Evolutionary conservation across 2,113 vertebrate genomes (phyloP), one percentile per base, ranked within the genome.

Genomic region (Micromys minutus): DNA sequence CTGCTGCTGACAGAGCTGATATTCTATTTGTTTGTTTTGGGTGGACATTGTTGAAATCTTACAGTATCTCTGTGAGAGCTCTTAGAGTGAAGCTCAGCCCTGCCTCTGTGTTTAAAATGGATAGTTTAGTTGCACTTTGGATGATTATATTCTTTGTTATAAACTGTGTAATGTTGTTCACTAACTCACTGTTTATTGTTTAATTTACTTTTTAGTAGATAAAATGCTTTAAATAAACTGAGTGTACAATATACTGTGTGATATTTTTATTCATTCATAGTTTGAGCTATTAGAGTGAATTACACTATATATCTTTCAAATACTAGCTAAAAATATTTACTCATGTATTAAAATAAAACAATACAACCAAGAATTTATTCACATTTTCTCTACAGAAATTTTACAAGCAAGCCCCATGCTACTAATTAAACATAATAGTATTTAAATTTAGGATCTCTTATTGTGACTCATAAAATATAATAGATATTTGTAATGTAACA

Each of bases 361-460:
- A 29, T n/a, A 7, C 13, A n/a, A n/a, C n/a, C n/a, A n/a, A n/a
- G n/a, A n/a, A 36, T 11, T 42, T 13, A 72, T 7, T 22, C 63
- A 19, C 79, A 36, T 69, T 95, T 88, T 52, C 7, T 76, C 31
- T 39, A 34, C 21, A 17, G 31, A 59, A 13, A 34, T 3, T 81
- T 75, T 72, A 31, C 31, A 74, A 42, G 13, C 31, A 36, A 65
- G 21, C 80, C 16, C 34, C 1, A 24, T 55, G 9, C 76, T 79
- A 5, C 6, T 79, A 85, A 80, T 42, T 81, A 89, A 93, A 89
- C 77, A 77, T 34, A 55, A 39, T 88, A 59, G 47, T 91, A 89
- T 2, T 75, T 21, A 16, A 59, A 87, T 57, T 34, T 79, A 26
- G 21, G 3, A 4, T 87, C 0, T 92, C 5, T 89, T 74, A 19